A percentile compares a stretch with the other conserved stretches of the same genome.
Evolutionary conservation across 2,113 vertebrate genomes (phyloP).

Genomic region (Alces alces): DNA sequence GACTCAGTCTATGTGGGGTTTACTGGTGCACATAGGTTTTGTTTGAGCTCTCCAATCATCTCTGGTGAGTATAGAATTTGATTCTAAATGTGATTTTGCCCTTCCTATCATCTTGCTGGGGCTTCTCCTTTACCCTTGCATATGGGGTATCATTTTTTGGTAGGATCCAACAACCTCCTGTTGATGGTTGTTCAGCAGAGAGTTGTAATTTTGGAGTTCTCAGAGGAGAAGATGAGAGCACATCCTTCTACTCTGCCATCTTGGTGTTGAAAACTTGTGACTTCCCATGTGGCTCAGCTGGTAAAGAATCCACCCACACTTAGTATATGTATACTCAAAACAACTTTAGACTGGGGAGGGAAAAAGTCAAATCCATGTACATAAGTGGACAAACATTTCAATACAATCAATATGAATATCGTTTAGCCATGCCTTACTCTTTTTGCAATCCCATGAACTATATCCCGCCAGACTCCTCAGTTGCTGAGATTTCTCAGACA

Average conservation of each 20-base stretch:
- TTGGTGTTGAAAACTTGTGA: not conserved
- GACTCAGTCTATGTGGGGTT: not conserved
- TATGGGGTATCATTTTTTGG: not conserved
- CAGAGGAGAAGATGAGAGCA: not conserved
- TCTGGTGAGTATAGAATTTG: not conserved
- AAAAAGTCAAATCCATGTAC: not conserved
- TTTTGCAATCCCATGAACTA: not conserved
- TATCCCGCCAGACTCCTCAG: not conserved
- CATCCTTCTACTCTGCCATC: not conserved
- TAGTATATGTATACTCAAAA: not conserved
- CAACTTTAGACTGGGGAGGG: not conserved
- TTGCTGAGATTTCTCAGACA: not conserved
- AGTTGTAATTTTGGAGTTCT: not conserved
- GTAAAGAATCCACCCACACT: rapidly evolving
- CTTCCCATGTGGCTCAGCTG: not conserved
- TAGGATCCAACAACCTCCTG: not conserved
- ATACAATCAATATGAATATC: not conserved
- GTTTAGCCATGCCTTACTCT: not conserved
- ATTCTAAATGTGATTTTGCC: not conserved
- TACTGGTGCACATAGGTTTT: not conserved
- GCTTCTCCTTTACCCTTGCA: not conserved
- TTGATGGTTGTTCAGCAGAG: not conserved
- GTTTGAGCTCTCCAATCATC: not conserved
- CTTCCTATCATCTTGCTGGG: not conserved
- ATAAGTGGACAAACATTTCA: not conserved